Evolutionary conservation across 2,113 vertebrate genomes (phyloP), one percentile per base, ranked within the genome.

Genomic region (Onychorhynchus coronatus): DNA sequence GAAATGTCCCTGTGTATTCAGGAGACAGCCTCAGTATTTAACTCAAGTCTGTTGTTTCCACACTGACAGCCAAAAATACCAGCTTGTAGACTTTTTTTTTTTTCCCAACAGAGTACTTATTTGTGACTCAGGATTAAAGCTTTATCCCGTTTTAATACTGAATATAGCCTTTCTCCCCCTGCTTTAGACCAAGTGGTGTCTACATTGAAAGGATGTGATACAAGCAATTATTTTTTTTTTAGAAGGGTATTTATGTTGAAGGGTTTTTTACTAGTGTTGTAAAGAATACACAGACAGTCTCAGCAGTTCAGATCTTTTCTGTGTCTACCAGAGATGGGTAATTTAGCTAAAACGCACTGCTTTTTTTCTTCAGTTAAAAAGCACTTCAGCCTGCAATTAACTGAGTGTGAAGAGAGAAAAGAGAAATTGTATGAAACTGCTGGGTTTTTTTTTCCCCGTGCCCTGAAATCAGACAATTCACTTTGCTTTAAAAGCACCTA

Each of bases 351-450:
- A 91, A 90, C 1, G 4, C 31, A 19, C 12, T 72, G 73, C 16
- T 50, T 72, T 65, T 58, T 82, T 47, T 12, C 23, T 24, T 53
- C 24, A 35, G 66, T 89, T 91, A 88, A 95, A 89, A 93, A 82
- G 37, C 89, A 89, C 71, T 94, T 91, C 67, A 93, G 63, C 19
- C 24, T 80, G 30, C 93, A 96, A 91, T 91, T 95, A 95, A 77
- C 63, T 14, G 41, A 52, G 30, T 71, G 59, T 83, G 71, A 88
- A 83, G 24, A 42, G 21, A 90, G 46, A 85, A 71, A 85, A 85
- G 31, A 56, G 25, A 92, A 74, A 82, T 73, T 22, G n/a, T 79
- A 50, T 35, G 10, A 35, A 91, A 59, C 16, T 44, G 6, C 41
- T 49, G 20, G 5, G 4, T 5, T 14, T 13, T 18, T 10, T 37